Base-by-base conservation (phyloP, 2,888 invertebrate species). In the Aleiodes alternator region DNA sequence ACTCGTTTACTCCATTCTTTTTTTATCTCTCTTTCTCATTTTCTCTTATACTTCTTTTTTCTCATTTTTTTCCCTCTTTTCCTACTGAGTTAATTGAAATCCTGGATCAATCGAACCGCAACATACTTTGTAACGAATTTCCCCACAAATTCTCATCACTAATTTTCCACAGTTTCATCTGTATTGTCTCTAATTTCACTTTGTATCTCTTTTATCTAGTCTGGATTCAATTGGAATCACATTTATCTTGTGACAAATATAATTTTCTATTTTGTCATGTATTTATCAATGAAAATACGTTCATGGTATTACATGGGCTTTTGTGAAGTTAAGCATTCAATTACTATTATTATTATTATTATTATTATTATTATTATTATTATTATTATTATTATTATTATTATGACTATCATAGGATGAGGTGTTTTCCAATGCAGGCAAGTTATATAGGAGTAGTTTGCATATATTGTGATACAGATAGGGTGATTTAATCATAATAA, bases 61-160 rank as follows among this genome's bases (percentile, higher is more conserved):
- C 31, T 38, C 31, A n/a, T 31, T 8, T 8, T 43, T 14, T 7
- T 64, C 23, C 23, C 14, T 43, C 48, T 23, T 48, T 43, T 48
- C 14, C 64, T 64, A 31, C 59, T 48, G 64, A 64, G 64, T 64
- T 64, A 64, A 64, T 64, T 64, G 64, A 64, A 64, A 64, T 64
- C 43, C 64, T 64, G 64, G 64, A 64, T 64, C 64, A 64, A 64
- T 64, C 48, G 64, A 12, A 64, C 64, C 64, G 43, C 64, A 64
- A 64, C 43, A 48, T 34, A 59, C 14, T 59, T n/a, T 59, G 38
- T 59, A 59, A 59, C 34, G 59, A 59, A 59, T 59, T 59, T 31
- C 59, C n/a, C n/a, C 34, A 7, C 14, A 34, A 29, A 23, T 34
- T 43, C 64, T n/a, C 43, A 23, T 7, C 23, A 48, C 43, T 48